Base-by-base conservation (phyloP, 2,888 invertebrate species). In the Leucoptera coffeella region DNA sequence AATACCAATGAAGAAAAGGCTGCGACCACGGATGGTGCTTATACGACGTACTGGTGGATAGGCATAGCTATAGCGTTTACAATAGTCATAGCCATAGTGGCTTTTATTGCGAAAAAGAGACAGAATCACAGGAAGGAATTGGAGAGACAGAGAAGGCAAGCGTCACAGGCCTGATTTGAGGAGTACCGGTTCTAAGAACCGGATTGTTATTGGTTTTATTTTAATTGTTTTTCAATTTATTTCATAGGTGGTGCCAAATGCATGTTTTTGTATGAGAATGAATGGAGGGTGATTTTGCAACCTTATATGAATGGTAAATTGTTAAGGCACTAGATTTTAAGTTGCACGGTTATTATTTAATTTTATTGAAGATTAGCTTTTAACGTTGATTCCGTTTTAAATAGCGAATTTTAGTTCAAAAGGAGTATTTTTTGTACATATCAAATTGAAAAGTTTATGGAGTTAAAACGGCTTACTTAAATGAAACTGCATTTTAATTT, bases 141-240 rank as follows among this genome's bases (percentile, higher is more conserved):
- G 20, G 67, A 71, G 30, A 59, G 55, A 38, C 62, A 72, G 35
- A 50, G 71, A 40, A 59, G 60, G 38, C 55, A 64, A n/a, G 56
- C 52, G 31, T 38, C 64, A 31, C 48, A 47, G 38, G 64, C 69
- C 46, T 69, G 69, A 69, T 69, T 57, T 46, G 69, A 69, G 43
- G 69, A 69, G 42, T 69, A 69, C 61, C 69, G 69, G 62, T 69
- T 69, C 57, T 69, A 67, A 39, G 59, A 46, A 38, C 58, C 65
- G 67, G 58, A 58, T 37, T 32, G 35, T 34, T 29, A 23, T 13
- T n/a, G n/a, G n/a, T n/a, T n/a, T n/a, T n/a, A n/a, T n/a, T n/a
- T n/a, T n/a, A n/a, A n/a, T n/a, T n/a, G 29, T 25, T 38, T 31
- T 45, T 48, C 39, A 43, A 38, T 35, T 42, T 35, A 36, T 39